Evolutionary conservation across 2,113 vertebrate species (phyloP), one percentile per base, ranked within the genome.

Genomic region (Neomonachus schauinslandi): DNA sequence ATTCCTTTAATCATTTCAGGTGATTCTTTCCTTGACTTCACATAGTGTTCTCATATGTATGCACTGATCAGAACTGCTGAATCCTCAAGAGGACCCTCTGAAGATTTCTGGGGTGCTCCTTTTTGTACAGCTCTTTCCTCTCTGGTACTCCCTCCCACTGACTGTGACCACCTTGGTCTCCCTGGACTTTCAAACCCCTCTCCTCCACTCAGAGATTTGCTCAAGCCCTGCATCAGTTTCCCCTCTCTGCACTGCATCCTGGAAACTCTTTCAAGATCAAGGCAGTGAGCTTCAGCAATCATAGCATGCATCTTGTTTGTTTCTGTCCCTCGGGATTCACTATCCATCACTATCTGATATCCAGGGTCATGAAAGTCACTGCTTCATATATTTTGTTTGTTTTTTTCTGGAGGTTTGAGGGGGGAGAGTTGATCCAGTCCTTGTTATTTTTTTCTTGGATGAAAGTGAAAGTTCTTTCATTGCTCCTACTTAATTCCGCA

Each of bases 251-350:
- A 28, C 74, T n/a, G 49, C 16, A 4, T 42, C 49, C 36, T 31
- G 39, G 31, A 51, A 67, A 71, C 33, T 11, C n/a, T 65, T 19
- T 31, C 63, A 65, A 7, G 14, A 65, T 65, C 28, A 63, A 18
- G 22, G 16, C 22, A 4, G 16, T 19, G 36, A 33, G 18, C 39
- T 61, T 26, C 12, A 4, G 10, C 49, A 28, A 19, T 22, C 22
- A 2, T 16, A 2, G 7, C 13, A 6, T 2, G 26, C 12, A 10
- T 24, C 10, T 36, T 33, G 1, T 18, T 39, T 19, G 8, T 42
- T 19, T 49, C 11, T 10, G 5, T 9, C 7, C 14, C 3, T 65
- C 15, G 2, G 16, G 11, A 49, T 46, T 15, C 11, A 31, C 33
- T 51, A 24, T 28, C 14, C 63, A 46, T 69, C 63, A 1, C 16